These are phyloP conservation scores for Mythimna lalbum DNA, from an alignment of 2,888 invertebrate species.

Conservation along the genomic window DNA sequence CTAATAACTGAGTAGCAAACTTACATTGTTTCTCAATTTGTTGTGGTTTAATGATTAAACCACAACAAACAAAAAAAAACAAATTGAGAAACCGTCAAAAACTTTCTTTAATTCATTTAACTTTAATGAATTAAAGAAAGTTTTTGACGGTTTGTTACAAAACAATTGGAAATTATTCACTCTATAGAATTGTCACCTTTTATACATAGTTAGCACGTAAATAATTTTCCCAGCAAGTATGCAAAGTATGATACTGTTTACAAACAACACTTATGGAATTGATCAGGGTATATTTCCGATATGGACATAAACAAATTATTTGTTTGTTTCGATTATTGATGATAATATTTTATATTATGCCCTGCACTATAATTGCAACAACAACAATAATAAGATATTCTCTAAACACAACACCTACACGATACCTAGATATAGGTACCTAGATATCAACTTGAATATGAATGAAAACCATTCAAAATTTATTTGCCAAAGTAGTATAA, in stretches of 20 bases:
- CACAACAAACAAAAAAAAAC: too few species aligned
- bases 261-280: slow-evolving; percentile 19
- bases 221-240: not conserved
- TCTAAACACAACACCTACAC: not conserved
- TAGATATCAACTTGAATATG: not conserved
- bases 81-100: too few species aligned
- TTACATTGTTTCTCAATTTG: too few species aligned
- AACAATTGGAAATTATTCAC: not conserved
- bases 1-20: not conserved
- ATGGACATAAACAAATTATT: slow-evolving; percentile 32
- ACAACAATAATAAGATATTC: slow-evolving; percentile 2
- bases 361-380: not conserved
- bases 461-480: not conserved
- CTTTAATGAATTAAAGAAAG: too few species aligned
- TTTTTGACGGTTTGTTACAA: too few species aligned
- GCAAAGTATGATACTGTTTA: slow-evolving; percentile 17
- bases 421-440: too few species aligned
- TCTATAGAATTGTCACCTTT: not conserved
- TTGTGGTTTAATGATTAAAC: too few species aligned
- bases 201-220: not conserved
- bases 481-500: too few species aligned
- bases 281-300: slow-evolving; percentile 29
- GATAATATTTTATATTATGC: not conserved
- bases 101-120: too few species aligned
- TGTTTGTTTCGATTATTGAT: slow-evolving; percentile 11